Evolutionary conservation across 2,888 invertebrate species (phyloP), one percentile per base, ranked within the genome.

Genomic region (Drosophila limbata): DNA sequence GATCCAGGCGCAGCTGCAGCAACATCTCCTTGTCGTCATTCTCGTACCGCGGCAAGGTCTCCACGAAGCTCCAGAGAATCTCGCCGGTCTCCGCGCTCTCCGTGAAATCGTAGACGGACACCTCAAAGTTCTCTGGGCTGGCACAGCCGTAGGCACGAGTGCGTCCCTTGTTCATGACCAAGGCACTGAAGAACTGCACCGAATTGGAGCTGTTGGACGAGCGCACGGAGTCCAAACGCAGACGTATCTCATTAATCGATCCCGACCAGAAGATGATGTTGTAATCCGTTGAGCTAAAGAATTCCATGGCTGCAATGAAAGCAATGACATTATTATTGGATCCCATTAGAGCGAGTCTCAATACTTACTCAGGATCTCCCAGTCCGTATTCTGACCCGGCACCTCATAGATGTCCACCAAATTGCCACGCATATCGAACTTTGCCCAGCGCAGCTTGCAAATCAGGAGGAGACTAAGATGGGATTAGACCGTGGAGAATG

Each of bases 221-320:
- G 50, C 94, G 94, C 57, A 94, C 93, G 71, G 95, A 95, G 77
- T 95, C 94, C 61, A 97, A 91, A 37, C 96, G 92, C 92, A 98
- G 94, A 9, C 94, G 93, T 31, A 95, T 94, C 52, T 97, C 95
- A 59, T 97, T 97, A 53, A 97, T 94, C 77, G 95, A 95, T 2
- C 97, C 97, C 47, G 95, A 95, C 97, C 97, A 97, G 92, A 96
- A 96, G 13, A 96, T 93, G 3, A 96, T 93, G 69, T 95, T 93
- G 86, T 96, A 96, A 73, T 95, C 95, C 5, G 94, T 94, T 37
- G 95, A 92, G 69, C 94, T 95, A 2, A 94, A 94, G 86, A 96
- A 96, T 82, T 97, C 96, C 93, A 97, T 95, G 65, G 93, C 94
- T 94, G 52, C 13, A 21, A 17, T 5, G 11, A 1, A n/a, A 5